Percentiles rank a stretch among this genome's conserved stretches.
Evolutionary conservation across 2,797 vertebrate genomes (phyloP).

Genomic region (Octomys mimax): DNA sequence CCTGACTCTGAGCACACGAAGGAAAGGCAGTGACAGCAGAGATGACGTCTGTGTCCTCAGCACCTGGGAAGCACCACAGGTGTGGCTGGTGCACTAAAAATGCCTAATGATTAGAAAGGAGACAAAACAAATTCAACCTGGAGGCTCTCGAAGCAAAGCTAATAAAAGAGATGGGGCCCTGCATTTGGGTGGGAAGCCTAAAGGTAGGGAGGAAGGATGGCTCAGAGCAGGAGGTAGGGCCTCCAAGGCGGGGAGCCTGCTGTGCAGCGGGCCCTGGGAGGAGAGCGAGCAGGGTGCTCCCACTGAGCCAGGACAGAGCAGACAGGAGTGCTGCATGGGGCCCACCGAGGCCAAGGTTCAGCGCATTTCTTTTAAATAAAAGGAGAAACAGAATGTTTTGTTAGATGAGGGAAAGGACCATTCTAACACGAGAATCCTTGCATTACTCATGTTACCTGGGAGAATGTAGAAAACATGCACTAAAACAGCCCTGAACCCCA

Average conservation of each 20-base stretch:
- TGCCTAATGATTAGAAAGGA: background rate
- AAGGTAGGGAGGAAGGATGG: background rate
- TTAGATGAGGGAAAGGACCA: constrained; percentile 36
- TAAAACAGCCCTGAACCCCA: constrained; percentile 49
- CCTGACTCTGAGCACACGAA: background rate
- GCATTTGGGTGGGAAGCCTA: background rate
- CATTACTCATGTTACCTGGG: constrained; percentile 70
- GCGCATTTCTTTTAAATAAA: constrained; percentile 50
- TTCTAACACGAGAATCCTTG: constrained; percentile 66
- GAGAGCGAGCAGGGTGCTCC: background rate
- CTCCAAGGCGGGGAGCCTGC: background rate
- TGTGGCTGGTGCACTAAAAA: background rate
- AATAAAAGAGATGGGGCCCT: background rate
- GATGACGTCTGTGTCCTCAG: background rate
- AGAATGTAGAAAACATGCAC: constrained; percentile 64
- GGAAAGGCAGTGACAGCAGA: background rate
- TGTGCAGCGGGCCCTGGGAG: background rate
- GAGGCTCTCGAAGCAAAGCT: background rate
- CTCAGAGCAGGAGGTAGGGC: background rate
- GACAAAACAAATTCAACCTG: background rate
- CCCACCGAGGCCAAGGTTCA: background rate
- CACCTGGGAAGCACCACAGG: background rate
- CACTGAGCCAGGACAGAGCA: too few relatives aligned
- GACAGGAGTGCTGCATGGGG: too few relatives aligned
- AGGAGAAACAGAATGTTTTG: constrained; percentile 66